Base-by-base conservation (phyloP, 2,797 vertebrate species). In the Acrocephalus scirpaceus region DNA sequence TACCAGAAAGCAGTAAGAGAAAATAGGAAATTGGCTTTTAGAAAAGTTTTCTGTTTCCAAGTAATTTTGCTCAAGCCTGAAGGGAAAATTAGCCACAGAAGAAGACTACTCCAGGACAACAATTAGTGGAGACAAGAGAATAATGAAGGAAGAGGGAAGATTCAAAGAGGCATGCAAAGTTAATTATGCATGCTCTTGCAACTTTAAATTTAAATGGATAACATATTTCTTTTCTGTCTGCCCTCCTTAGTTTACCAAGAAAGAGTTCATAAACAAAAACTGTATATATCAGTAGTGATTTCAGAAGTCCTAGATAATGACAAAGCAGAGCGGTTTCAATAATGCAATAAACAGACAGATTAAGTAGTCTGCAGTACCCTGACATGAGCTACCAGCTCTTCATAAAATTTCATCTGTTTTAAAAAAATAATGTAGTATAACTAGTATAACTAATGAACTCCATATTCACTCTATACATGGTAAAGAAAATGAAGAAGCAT, bases 51-150 rank as follows among this genome's bases (percentile, higher is more conserved):
- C 56, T 64, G 13, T 64, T 85, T 86, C 45, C 38, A 86, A 93
- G 30, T n/a, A 76, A 88, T 75, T 93, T 78, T 76, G n/a, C 56
- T 94, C 16, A 72, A 90, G 45, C 64, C 44, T 84, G 73, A 93
- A 94, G 66, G 40, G 32, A 84, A 93, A 90, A 96, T 76, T 40
- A 88, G 66, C 72, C 32, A 73, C 66, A 88, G 60, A 86, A 9
- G 16, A 84, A 40, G 30, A 61, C 64, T 81, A 67, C 29, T 61
- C 34, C 9, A 74, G 51, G 53, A 73, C 62, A 96, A 88, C 71
- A 72, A 82, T 92, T 88, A 94, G n/a, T 34, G 26, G 34, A 95
- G 75, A 84, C 20, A 81, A 67, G 57, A 69, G 53, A 92, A 89
- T 86, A 92, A 95, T 42, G 74, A 88, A 83, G 30, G 54, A 91